Base-by-base conservation (phyloP, 2,888 invertebrate genomes). In the Apamea sordens region DNA sequence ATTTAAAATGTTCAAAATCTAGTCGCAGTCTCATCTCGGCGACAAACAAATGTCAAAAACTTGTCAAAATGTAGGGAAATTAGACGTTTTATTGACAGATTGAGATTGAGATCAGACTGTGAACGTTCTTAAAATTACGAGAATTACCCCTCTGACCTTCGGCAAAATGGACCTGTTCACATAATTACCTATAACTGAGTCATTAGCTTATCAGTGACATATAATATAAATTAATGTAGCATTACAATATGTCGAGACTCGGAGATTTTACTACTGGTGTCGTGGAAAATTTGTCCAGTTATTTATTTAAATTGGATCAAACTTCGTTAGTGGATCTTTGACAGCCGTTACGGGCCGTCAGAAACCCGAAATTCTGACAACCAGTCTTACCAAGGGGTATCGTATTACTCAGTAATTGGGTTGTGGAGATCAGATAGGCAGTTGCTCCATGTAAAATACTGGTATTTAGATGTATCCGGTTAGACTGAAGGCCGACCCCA, bases 141-240 rank as follows among this genome's bases (percentile, higher is more conserved):
- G n/a, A n/a, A n/a, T n/a, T n/a, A n/a, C n/a, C n/a, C n/a, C n/a
- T n/a, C 64, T 70, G 80, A 85, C 77, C 85, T 87, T 75, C 64
- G 59, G 63, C 59, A 73, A 59, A 71, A 68, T 69, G 76, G 69
- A 65, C 28, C 50, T 75, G 61, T 56, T 53, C 64, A n/a, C 63
- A 63, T 79, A 67, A 53, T 56, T 53, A 74, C 77, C 21, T 21
- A 53, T 2, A 53, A 53, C 41, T 84, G 84, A 87, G 63, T 86
- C 80, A 87, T 80, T 78, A 21, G 41, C 72, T 86, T 84, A 87
- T 87, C 87, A 1, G 7, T 18, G 15, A 75, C 74, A 65, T 77
- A n/a, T n/a, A 65, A 11, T 36, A 65, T 36, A 74, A 67, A 78
- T 77, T 74, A 59, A 56, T 77, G 75, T 78, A 50, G 41, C 18